These are phyloP conservation scores for Crepidodera aurea DNA, from an alignment of 2,888 invertebrate species.

Conservation along the genomic window DNA sequence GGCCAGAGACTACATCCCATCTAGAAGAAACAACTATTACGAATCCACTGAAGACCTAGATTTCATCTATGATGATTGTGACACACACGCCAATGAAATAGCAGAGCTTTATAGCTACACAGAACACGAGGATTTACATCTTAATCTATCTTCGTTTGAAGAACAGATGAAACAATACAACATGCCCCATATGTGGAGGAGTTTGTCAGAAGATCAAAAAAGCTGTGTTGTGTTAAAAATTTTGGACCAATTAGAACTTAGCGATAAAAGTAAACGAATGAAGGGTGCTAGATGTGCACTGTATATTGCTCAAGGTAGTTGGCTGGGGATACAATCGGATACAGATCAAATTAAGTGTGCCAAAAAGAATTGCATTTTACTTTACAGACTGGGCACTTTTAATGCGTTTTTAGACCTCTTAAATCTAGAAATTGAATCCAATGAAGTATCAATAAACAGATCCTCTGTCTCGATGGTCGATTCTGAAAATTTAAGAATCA, in stretches of 20 bases:
- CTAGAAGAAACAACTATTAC: slow-evolving; percentile 61
- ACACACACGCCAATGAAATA: slow-evolving; percentile 88
- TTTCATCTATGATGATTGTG: slow-evolving; percentile 91
- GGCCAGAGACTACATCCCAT: slow-evolving; percentile 68
- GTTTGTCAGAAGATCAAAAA: slow-evolving; percentile 72
- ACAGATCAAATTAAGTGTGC: slow-evolving; percentile 88
- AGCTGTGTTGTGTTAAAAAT: slow-evolving; percentile 84
- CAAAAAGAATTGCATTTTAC: slow-evolving; percentile 82
- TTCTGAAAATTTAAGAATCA: slow-evolving; percentile 89
- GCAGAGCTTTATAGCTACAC: slow-evolving; percentile 99
- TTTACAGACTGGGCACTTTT: slow-evolving; percentile 91
- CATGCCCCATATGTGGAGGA: slow-evolving; percentile 84
- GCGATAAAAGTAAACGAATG: slow-evolving; percentile 83
- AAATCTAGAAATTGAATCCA: slow-evolving; percentile 92
- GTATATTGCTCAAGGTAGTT: slow-evolving; percentile 95
- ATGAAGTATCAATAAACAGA: slow-evolving; percentile 74
- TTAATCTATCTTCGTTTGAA: slow-evolving; percentile 91
- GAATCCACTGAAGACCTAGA: slow-evolving; percentile 77
- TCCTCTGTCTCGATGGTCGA: slow-evolving; percentile 87
- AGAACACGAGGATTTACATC: slow-evolving; percentile 91
- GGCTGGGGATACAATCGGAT: slow-evolving; percentile 93
- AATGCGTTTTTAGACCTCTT: slow-evolving; percentile 89
- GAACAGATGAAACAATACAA: slow-evolving; percentile 89
- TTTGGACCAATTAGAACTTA: slow-evolving; percentile 90
- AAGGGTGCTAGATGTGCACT: slow-evolving; percentile 90